Conservation (phyloP, 2,797 vertebrate species). For the Hoplostethus atlanticus region DNA sequence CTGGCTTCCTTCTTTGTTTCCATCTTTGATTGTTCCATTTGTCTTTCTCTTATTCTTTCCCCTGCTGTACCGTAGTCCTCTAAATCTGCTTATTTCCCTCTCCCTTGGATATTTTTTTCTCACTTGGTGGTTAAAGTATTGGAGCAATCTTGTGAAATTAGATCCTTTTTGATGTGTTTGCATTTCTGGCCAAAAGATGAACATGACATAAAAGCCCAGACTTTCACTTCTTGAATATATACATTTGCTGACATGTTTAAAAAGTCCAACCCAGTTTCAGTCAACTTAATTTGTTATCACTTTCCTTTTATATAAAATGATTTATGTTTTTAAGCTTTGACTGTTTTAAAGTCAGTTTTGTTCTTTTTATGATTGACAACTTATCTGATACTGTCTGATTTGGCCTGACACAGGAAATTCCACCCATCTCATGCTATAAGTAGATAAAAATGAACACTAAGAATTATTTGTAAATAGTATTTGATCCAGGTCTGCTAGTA, state of each 20-base stretch:
- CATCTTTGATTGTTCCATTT: neutral
- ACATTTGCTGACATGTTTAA: constrained; percentile 13
- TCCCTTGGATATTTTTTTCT: constrained; percentile 1
- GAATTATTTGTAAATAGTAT: too few species aligned
- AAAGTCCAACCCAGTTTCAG: neutral
- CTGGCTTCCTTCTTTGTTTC: neutral
- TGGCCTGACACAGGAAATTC: neutral
- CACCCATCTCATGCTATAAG: too few species aligned
- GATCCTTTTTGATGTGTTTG: constrained; percentile 3
- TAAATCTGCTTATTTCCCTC: neutral
- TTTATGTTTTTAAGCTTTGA: too few species aligned
- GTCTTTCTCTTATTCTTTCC: constrained; percentile 12
- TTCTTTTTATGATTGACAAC: neutral
- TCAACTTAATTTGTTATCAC: neutral
- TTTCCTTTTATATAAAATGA: too few species aligned
- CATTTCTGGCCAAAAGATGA: constrained; percentile 4
- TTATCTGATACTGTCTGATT: neutral
- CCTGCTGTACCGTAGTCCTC: neutral
- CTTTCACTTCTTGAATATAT: constrained; percentile 61
- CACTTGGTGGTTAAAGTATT: neutral
- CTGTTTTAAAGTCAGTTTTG: too few species aligned
- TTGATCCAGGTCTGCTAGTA: too few species aligned
- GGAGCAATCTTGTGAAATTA: constrained; percentile 20
- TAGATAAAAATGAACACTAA: too few species aligned
- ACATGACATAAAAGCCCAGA: constrained; percentile 2